These are phyloP conservation scores for Euplagia quadripunctaria DNA, from an alignment of 2,888 invertebrate species.

Conservation along the genomic window DNA sequence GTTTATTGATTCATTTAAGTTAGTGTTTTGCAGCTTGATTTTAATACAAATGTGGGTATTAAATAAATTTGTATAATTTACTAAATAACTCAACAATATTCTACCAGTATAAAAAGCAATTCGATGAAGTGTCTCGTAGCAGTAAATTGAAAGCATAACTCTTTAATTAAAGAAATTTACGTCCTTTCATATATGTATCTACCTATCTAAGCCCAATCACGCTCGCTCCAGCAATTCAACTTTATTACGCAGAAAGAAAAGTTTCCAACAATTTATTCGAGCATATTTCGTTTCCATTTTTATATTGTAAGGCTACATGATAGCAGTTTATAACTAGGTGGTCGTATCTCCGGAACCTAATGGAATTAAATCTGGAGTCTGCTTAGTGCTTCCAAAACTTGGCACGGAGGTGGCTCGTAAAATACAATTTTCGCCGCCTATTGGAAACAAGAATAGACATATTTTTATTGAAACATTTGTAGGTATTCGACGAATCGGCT, in stretches of 20 bases:
- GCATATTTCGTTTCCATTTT: constrained; percentile 64
- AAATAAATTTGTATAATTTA: constrained; percentile 2
- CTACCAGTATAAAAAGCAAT: constrained; percentile 26
- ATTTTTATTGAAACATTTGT: constrained; percentile 18
- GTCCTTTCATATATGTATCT: constrained; percentile 7
- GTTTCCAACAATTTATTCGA: constrained; percentile 66
- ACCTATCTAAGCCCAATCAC: constrained; percentile 17
- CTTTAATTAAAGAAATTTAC: constrained; percentile 36
- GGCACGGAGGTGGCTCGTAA: constrained; percentile 13
- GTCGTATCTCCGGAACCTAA: constrained; percentile 61
- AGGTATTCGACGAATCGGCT: constrained; percentile 57
- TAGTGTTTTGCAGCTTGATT: background rate
- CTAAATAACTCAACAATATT: background rate
- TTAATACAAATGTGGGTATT: background rate
- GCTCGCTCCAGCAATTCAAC: constrained; percentile 24
- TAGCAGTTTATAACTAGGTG: constrained; percentile 62
- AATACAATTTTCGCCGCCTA: constrained; percentile 14
- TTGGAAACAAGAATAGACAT: constrained; percentile 17
- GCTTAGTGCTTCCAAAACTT: constrained; percentile 51
- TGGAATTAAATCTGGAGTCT: constrained; percentile 67
- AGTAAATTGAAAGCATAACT: constrained; percentile 29
- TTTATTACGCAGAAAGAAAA: constrained; percentile 48
- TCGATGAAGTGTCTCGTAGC: constrained; percentile 23
- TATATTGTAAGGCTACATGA: constrained; percentile 73
- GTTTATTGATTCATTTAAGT: constrained; percentile 11